Base-by-base conservation (phyloP, 2,113 vertebrate genomes). In the Hyla sarda region DNA sequence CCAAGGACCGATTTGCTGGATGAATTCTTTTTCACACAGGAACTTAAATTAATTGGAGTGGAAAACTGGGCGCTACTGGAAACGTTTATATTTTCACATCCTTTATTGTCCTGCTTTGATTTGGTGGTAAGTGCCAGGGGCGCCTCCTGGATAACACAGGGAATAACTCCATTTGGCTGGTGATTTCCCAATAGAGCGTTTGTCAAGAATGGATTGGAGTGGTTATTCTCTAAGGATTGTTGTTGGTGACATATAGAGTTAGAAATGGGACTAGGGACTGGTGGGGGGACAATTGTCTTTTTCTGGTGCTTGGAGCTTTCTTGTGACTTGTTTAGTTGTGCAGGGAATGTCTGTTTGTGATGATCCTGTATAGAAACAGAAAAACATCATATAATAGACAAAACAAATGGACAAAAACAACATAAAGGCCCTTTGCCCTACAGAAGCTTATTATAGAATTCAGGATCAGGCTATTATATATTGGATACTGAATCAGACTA, bases 101-200 rank as follows among this genome's bases (percentile, higher is more conserved):
- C 88, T 90, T 93, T 94, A 88, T 86, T 91, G 84, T 95, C 95
- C 77, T 92, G 87, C 90, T 95, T 96, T 78, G 93, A 92, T 92
- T 96, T 97, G 50, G 94, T 96, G 88, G 95, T 96, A 89, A 99
- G 97, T 88, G 97, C 96, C 90, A 99, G 92, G 80, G 98, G 97
- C 88, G 95, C 95, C 83, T 98, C 97, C 92, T 99, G 97, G 91
- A 96, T 96, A 82, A 94, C 90, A 52, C 92, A 93, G 79, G 95
- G 94, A 92, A 95, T 94, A 48, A 93, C 92, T 91, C 96, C 95
- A 85, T 98, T 97, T 87, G 93, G 93, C 89, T 94, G 95, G 78
- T 93, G 94, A 92, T 97, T 96, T 90, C 96, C 96, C 93, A 98
- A 94, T 93, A 99, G 96, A 94, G 97, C 96, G 90, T 96, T 97